Evolutionary conservation across 2,888 invertebrate genomes (phyloP), one percentile per base, ranked within the genome.

Genomic region (Andrena praecox): DNA sequence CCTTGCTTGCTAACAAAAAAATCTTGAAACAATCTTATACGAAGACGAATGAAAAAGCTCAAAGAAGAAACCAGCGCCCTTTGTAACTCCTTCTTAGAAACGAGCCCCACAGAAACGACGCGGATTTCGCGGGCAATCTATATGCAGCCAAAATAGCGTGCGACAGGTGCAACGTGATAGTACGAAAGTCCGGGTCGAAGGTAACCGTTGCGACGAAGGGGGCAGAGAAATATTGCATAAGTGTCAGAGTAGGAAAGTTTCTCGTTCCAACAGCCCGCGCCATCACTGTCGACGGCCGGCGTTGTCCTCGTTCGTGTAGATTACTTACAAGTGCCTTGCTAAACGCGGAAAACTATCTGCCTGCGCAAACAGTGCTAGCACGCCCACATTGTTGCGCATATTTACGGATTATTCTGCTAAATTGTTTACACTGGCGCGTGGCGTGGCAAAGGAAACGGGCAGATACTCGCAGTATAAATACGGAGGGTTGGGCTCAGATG

Each of bases 171-270:
- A 77, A 68, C 62, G 54, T 64, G 72, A 64, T 72, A 78, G 73
- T 73, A 76, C 72, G 73, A 73, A 87, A 89, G 84, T 85, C 74
- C 82, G 67, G 89, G 89, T 88, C 82, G 80, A 75, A 70, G 76
- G 82, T 82, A 62, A 48, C 56, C 62, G 67, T 70, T 77, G 80
- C 74, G 68, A 54, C 29, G 60, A 78, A 69, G 52, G 69, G 66
- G 73, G 76, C 71, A 79, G 80, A 82, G 79, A 73, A 72, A 74
- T 77, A 79, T 88, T 87, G 78, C 79, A 50, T 79, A 89, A 89
- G 81, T 77, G 74, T 73, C 69, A 52, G 79, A 69, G 80, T 79
- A 87, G 68, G 88, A 88, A 88, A 89, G 89, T 89, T 85, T 73
- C 56, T 73, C 68, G 80, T 77, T 59, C 69, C 64, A 54, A 56